These are phyloP conservation scores for Halichondria panicea DNA, from an alignment of 37 sponge, comb jelly and placozoan genomes.

Conservation along the genomic window DNA sequence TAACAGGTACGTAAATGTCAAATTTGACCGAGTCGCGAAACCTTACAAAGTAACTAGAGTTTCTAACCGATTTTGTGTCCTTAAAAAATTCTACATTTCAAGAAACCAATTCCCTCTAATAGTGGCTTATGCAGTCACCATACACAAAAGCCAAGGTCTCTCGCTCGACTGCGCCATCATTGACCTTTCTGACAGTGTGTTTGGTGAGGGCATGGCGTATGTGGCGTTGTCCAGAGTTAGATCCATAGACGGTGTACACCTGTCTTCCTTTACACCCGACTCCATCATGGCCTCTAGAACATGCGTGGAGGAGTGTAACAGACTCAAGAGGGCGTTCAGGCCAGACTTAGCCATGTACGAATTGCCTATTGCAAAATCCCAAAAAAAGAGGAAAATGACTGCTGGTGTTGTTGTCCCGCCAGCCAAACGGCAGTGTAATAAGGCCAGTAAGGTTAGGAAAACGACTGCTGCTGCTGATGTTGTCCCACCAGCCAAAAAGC, in stretches of 20 bases:
- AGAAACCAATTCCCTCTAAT: conserved; percentile 60
- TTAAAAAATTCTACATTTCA: conserved; percentile 37
- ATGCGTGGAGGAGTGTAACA: conserved; percentile 29
- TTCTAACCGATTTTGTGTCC: conserved; percentile 36
- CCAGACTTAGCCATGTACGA: conserved; percentile 28
- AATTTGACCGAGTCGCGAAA: conserved; percentile 51
- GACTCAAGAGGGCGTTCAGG: conserved; percentile 7
- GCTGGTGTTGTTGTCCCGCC: too few species aligned
- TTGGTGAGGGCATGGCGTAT: conserved; percentile 58
- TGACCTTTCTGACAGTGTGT: conserved; percentile 56
- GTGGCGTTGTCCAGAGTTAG: conserved; percentile 59
- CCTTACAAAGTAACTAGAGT: conserved; percentile 35
- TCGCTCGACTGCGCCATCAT: conserved; percentile 57
- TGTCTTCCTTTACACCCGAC: too few species aligned
- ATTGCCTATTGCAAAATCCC: too few species aligned
- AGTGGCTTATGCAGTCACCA: conserved; percentile 50
- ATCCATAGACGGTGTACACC: conserved; percentile 27
- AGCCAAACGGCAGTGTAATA: too few species aligned
- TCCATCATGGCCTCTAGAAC: too few species aligned
- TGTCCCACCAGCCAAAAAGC: too few species aligned
- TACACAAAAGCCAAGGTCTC: too few species aligned
- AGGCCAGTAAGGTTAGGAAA: too few species aligned
- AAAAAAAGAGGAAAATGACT: too few species aligned
- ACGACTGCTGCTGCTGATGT: too few species aligned
- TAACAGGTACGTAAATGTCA: conserved; percentile 14